These are phyloP conservation scores for Frankliniella fusca DNA, from an alignment of 2,888 invertebrate species.

Conservation along the genomic window DNA sequence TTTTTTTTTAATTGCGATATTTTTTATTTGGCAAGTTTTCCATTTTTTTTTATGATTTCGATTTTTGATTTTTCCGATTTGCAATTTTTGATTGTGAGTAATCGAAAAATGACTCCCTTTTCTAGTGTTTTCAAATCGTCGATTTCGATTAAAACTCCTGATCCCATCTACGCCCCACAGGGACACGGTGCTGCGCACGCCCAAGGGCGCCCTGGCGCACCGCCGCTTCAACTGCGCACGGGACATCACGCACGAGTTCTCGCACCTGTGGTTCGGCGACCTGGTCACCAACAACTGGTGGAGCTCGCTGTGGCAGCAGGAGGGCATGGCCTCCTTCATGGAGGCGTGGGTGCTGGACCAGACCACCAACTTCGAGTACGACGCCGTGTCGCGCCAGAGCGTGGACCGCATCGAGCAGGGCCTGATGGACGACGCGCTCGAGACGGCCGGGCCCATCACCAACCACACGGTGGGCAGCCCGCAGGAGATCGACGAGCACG, in stretches of 20 bases:
- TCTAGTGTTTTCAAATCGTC: too few relatives aligned
- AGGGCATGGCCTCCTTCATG: conserved; percentile 34
- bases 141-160: too few relatives aligned
- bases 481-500: neutral
- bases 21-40: too few relatives aligned
- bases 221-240: conserved; percentile 31
- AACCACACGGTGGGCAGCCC: conserved; percentile 19
- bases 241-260: conserved; percentile 34
- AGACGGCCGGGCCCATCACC: conserved; percentile 10
- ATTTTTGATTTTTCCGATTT: too few relatives aligned
- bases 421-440: conserved; percentile 19
- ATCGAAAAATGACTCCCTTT: too few relatives aligned
- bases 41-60: too few relatives aligned
- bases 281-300: conserved; percentile 36
- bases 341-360: conserved; percentile 23
- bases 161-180: conserved; percentile 27
- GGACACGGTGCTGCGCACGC: conserved; percentile 33
- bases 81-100: too few relatives aligned
- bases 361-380: conserved; percentile 4
- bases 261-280: conserved; percentile 37
- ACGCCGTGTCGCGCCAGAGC: conserved; percentile 7
- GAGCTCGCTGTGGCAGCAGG: conserved; percentile 36
- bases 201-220: conserved; percentile 26
- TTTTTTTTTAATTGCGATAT: too few relatives aligned
- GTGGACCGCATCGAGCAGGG: conserved; percentile 19